Conservation (phyloP, 2,113 vertebrate species). For the Tychaedon coryphoeus region DNA sequence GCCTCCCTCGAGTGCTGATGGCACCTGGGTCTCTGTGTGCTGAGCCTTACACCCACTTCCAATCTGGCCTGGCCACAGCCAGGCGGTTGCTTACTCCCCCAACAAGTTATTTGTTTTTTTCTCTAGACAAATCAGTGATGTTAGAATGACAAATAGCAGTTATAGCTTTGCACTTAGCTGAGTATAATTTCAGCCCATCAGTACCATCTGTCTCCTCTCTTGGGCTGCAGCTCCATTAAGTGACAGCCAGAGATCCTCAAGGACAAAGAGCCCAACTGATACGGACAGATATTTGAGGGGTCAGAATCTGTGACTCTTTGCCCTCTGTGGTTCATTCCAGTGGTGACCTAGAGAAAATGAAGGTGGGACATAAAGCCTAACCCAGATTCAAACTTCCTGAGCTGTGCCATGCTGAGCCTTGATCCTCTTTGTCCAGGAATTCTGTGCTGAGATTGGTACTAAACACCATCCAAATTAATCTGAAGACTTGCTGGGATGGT, state of each 20-base stretch:
- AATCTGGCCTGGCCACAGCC: conserved; percentile 62
- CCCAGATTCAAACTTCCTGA: neutral
- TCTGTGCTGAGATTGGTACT: neutral
- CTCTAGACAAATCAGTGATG: conserved; percentile 60
- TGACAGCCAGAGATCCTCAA: conserved; percentile 17
- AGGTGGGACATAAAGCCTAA: neutral
- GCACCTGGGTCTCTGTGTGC: conserved; percentile 56
- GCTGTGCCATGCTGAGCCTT: neutral
- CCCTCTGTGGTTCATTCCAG: neutral
- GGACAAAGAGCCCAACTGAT: conserved; percentile 37
- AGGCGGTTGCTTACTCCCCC: conserved; percentile 47
- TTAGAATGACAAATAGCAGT: conserved; percentile 68
- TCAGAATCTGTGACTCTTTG: neutral
- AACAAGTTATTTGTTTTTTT: conserved; percentile 64
- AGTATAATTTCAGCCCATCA: conserved; percentile 67
- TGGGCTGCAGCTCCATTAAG: conserved; percentile 51
- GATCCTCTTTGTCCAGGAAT: neutral
- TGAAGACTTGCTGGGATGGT: neutral
- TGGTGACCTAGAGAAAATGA: neutral
- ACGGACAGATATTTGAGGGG: neutral
- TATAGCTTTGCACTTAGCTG: conserved; percentile 65
- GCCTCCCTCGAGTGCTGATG: conserved; percentile 28
- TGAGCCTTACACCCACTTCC: conserved; percentile 59
- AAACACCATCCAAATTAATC: neutral
- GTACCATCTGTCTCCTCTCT: conserved; percentile 63